phyloP scores from a whole-genome alignment of 2,888 invertebrate genomes.

The Drosophila anceps region DNA sequence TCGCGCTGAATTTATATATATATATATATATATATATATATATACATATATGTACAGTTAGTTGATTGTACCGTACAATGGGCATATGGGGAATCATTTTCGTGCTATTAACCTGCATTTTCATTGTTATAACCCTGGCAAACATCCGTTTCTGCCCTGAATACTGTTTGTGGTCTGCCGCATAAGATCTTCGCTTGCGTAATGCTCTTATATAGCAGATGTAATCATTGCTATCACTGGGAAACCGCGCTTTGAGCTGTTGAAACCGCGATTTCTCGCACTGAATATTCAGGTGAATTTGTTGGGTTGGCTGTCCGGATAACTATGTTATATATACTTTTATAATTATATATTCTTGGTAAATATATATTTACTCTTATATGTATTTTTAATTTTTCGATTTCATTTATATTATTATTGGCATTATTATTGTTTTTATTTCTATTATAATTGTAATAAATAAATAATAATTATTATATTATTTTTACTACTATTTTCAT shows the following conservation, averaged over 20 bases:
- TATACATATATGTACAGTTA: not conserved
- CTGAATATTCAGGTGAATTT: not conserved
- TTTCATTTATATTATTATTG: too few relatives aligned
- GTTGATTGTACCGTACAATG: not conserved
- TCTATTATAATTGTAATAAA: too few relatives aligned
- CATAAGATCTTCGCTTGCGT: not conserved
- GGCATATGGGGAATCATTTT: not conserved
- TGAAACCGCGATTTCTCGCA: too few relatives aligned
- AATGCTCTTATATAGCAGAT: not conserved
- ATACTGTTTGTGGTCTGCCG: not conserved
- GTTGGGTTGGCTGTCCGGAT: not conserved
- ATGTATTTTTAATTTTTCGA: too few relatives aligned
- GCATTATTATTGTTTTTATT: too few relatives aligned
- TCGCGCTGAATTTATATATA: not conserved
- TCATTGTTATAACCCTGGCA: not conserved
- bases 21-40: not conserved
- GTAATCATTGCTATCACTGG: not conserved
- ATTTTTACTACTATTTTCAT: too few relatives aligned
- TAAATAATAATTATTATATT: too few relatives aligned
- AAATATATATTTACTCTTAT: too few relatives aligned
- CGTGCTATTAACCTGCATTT: constrained; percentile 5
- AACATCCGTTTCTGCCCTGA: not conserved
- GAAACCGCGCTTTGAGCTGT: not conserved
- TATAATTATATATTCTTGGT: not conserved
- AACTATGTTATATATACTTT: not conserved